Conservation (phyloP, 1,140 invertebrate genomes). For the Ditylenchus dipsaci region DNA sequence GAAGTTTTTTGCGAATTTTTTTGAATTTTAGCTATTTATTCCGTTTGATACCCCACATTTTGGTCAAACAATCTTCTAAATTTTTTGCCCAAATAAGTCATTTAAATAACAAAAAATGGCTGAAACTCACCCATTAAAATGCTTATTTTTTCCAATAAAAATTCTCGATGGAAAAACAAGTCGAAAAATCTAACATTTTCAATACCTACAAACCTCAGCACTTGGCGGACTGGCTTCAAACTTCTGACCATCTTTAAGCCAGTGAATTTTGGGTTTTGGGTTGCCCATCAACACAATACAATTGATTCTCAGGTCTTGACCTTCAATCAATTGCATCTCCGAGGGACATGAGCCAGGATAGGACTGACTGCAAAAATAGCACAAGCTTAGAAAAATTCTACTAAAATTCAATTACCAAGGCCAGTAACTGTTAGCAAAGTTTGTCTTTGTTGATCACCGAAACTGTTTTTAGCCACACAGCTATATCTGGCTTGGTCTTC, state of each 20-base stretch:
- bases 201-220: neutral
- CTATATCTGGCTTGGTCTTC: conserved; percentile 57
- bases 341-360: conserved; percentile 50
- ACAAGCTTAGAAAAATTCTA: neutral
- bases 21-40: too few species aligned
- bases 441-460: conserved; percentile 58
- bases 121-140: too few species aligned
- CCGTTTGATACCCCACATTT: too few species aligned
- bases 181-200: neutral
- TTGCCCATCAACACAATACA: conserved; percentile 61
- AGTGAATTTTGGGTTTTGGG: conserved; percentile 60
- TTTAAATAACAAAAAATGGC: too few species aligned
- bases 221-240: neutral
- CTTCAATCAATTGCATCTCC: conserved; percentile 54
- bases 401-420: conserved; percentile 53
- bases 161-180: too few species aligned
- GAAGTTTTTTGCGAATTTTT: too few species aligned
- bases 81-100: too few species aligned
- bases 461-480: conserved; percentile 61
- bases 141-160: too few species aligned
- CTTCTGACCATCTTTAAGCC: conserved; percentile 52
- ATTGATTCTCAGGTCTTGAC: conserved; percentile 47
- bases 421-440: conserved; percentile 61
- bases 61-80: too few species aligned
- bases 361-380: conserved; percentile 37